Evolutionary conservation across 2,888 invertebrate genomes (phyloP).

Genomic region (Cremastobaeus sp.): DNA sequence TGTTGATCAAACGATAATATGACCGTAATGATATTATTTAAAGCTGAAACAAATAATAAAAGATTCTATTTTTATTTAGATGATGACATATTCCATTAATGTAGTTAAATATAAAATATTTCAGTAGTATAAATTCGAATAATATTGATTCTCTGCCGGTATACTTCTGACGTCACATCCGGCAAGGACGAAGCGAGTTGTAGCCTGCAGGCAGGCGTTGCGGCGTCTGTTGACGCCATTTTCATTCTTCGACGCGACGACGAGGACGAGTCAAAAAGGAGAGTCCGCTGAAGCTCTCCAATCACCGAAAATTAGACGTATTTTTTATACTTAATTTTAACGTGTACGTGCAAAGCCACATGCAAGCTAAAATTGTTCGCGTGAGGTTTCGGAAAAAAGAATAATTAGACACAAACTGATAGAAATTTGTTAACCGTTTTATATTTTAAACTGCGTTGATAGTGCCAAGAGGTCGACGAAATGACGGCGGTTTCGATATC

Average conservation of each 20-base stretch:
- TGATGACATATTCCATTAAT: no score
- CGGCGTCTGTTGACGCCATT: slow-evolving; percentile 45
- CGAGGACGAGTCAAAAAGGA: slow-evolving; percentile 10
- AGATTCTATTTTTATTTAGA: no score
- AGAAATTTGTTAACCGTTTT: slow-evolving; percentile 47
- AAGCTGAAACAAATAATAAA: no score
- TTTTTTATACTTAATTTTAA: slow-evolving; percentile 34
- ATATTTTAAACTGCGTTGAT: slow-evolving; percentile 49
- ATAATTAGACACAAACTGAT: slow-evolving; percentile 29
- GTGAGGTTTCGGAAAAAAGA: not conserved
- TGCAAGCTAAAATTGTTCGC: not conserved
- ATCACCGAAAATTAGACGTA: slow-evolving; percentile 26
- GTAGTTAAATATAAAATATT: not conserved
- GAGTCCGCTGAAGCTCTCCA: not conserved
- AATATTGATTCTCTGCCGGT: slow-evolving; percentile 26
- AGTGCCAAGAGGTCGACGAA: slow-evolving; percentile 55
- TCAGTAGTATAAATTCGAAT: not conserved
- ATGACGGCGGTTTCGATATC: slow-evolving; percentile 57
- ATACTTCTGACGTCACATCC: slow-evolving; percentile 30
- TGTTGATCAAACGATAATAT: no score
- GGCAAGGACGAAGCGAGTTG: slow-evolving; percentile 12
- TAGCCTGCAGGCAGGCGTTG: no score
- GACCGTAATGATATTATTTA: no score
- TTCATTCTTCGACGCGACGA: slow-evolving; percentile 24
- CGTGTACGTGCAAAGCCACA: slow-evolving; percentile 16